phyloP scores from a whole-genome alignment of 2,113 vertebrate genomes.

The Sardina pilchardus region DNA sequence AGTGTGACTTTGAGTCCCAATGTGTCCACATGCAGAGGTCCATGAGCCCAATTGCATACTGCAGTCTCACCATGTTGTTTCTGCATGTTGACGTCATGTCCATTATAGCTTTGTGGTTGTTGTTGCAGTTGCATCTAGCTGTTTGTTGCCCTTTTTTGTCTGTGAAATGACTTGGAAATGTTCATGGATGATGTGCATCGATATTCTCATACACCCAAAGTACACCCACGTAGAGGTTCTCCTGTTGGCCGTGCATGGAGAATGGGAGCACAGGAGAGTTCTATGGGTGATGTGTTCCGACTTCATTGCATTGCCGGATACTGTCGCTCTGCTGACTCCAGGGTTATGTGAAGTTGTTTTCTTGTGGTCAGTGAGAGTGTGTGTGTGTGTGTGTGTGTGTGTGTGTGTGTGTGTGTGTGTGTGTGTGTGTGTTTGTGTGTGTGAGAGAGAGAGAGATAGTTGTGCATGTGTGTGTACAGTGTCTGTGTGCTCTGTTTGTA shows the following conservation, averaged over 20 bases:
- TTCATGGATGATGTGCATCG: not conserved
- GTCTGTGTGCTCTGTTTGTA: not conserved
- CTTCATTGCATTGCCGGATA: not conserved
- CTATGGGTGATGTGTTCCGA: not conserved
- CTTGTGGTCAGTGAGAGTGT: not conserved
- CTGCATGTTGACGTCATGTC: not conserved
- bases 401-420: constrained; percentile 9
- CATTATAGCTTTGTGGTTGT: not conserved
- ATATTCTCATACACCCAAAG: not conserved
- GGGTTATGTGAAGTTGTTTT: not conserved
- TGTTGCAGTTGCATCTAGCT: constrained; percentile 1
- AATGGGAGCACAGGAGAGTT: not conserved
- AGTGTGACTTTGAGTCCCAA: not conserved
- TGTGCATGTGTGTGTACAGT: not conserved
- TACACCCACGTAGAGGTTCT: not conserved
- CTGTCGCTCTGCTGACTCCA: not conserved
- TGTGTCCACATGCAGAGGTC: constrained; percentile 10
- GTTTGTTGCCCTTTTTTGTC: not conserved
- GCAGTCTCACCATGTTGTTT: not conserved
- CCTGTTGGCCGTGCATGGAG: not conserved
- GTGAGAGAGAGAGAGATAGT: not conserved
- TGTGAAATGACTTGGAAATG: not conserved
- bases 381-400: constrained; percentile 29
- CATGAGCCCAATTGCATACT: not conserved
- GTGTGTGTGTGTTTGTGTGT: constrained; percentile 9